phyloP scores from a whole-genome alignment of 2,113 vertebrate genomes.

The Myocastor coypus region DNA sequence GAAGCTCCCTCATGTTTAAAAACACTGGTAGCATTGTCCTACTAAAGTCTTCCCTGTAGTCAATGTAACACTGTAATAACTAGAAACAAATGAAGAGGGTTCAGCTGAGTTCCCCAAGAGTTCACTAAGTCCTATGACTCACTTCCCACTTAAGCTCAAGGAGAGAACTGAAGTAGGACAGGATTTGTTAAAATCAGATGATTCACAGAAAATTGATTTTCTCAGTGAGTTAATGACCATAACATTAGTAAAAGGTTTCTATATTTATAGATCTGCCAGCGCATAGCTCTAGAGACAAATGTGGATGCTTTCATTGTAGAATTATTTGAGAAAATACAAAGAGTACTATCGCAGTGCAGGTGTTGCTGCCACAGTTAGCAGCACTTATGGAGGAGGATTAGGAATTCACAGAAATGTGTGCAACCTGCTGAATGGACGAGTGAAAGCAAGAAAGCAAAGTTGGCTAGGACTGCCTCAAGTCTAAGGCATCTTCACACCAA shows the following conservation, averaged over 20 bases:
- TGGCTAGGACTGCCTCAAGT: neutral
- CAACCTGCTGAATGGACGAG: neutral
- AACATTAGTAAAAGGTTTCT: neutral
- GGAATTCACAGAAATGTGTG: neutral
- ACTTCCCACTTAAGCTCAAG: neutral
- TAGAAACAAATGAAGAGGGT: neutral
- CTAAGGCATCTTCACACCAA: neutral
- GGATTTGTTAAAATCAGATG: slow-evolving; percentile 38
- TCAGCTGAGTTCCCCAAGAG: neutral
- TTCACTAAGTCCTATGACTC: neutral
- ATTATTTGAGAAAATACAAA: neutral
- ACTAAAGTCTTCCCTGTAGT: neutral
- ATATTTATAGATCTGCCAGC: neutral
- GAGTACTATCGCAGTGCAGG: neutral
- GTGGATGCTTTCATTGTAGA: neutral
- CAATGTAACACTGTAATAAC: neutral
- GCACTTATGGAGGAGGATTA: neutral
- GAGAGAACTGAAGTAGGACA: slow-evolving; percentile 30
- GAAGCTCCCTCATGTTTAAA: slow-evolving; percentile 29
- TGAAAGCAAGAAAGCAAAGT: neutral
- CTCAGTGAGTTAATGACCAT: slow-evolving; percentile 30
- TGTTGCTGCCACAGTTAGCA: neutral
- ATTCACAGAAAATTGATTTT: slow-evolving; percentile 31
- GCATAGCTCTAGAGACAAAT: neutral
- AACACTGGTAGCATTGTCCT: neutral